Evolutionary conservation across 2,113 vertebrate species (phyloP).

Genomic region (Heptranchias perlo): DNA sequence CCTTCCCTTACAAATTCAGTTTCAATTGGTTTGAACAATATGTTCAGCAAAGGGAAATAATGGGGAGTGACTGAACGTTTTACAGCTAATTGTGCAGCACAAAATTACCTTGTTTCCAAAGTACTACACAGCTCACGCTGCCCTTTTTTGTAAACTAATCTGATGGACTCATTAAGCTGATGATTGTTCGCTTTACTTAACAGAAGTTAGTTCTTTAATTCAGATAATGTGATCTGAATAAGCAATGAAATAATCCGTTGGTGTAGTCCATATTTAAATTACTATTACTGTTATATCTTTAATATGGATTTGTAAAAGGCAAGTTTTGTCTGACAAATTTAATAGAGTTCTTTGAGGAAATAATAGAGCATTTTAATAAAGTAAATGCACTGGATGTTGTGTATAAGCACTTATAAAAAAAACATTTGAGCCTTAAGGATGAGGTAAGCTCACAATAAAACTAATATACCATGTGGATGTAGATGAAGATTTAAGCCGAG

Average conservation of each 20-base stretch:
- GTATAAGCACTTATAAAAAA: not conserved
- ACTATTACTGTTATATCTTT: too few relatives aligned
- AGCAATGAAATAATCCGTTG: not conserved
- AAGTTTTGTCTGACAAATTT: too few relatives aligned
- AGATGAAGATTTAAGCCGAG: too few relatives aligned
- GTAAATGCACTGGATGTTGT: not conserved
- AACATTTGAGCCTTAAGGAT: too few relatives aligned
- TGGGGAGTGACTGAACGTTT: not conserved
- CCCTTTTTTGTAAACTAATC: not conserved
- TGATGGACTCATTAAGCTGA: not conserved
- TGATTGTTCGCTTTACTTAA: not conserved
- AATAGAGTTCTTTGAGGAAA: not conserved
- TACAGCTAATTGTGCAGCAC: not conserved
- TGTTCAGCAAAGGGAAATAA: not conserved
- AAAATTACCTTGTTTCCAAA: not conserved
- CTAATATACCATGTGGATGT: too few relatives aligned
- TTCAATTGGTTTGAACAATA: not conserved
- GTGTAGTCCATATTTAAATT: not conserved
- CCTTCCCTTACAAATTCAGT: not conserved
- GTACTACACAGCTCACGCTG: not conserved
- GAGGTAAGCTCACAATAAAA: too few relatives aligned
- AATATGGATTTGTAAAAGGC: too few relatives aligned
- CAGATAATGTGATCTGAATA: not conserved
- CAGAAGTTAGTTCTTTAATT: not conserved
- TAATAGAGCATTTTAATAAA: not conserved